phyloP scores from a whole-genome alignment of 2,797 vertebrate genomes.

The Arctocebus calabarensis region DNA sequence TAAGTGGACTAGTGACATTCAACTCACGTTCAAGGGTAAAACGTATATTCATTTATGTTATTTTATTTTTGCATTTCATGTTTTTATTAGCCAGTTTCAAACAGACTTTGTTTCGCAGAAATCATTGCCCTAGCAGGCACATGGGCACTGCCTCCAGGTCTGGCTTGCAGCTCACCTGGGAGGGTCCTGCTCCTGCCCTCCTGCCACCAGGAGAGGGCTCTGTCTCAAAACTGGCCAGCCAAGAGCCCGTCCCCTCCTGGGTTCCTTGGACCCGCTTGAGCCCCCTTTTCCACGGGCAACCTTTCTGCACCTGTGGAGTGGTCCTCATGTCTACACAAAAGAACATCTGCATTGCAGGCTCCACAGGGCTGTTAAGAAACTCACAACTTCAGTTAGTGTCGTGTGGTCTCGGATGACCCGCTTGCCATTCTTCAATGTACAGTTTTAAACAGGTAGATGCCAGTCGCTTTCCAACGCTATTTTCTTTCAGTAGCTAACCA shows the following conservation, averaged over 20 bases:
- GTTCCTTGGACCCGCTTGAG: background rate
- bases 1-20: background rate
- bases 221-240: background rate
- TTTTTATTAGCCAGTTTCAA: background rate
- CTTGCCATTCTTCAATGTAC: background rate
- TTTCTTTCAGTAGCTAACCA: slow-evolving; percentile 24
- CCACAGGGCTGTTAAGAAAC: background rate
- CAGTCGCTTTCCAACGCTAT: background rate
- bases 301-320: background rate
- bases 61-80: background rate
- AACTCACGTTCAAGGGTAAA: background rate
- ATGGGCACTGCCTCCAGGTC: background rate
- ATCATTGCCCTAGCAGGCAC: accelerated
- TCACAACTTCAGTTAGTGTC: background rate
- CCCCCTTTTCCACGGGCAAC: background rate
- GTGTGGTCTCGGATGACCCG: background rate
- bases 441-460: background rate
- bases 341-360: background rate
- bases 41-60: background rate
- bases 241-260: background rate
- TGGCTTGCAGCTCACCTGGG: background rate
- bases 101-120: background rate
- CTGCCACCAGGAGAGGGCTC: background rate
- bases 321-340: background rate
- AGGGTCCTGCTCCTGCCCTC: background rate